Conservation (phyloP, 2,888 invertebrate genomes). For the Limnephilus auricula region DNA sequence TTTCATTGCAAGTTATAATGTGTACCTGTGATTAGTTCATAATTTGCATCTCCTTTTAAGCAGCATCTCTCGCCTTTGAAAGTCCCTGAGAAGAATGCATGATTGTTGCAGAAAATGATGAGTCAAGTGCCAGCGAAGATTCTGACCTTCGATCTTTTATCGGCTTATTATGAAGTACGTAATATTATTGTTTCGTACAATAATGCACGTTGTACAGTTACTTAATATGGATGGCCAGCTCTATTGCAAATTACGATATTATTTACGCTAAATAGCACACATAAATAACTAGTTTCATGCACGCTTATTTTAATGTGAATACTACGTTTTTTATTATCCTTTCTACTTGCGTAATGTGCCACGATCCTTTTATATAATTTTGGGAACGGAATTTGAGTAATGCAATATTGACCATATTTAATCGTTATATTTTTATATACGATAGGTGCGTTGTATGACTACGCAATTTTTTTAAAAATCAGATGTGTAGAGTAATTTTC, state of each 20-base stretch:
- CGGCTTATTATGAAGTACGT: slow-evolving; percentile 30
- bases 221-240: not conserved
- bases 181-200: slow-evolving; percentile 41
- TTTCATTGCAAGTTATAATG: not conserved
- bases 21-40: not conserved
- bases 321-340: not conserved
- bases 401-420: too few relatives aligned
- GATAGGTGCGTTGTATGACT: too few relatives aligned
- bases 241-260: slow-evolving; percentile 13
- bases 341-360: not conserved
- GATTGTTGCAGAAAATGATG: slow-evolving; percentile 5
- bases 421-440: too few relatives aligned
- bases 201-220: slow-evolving; percentile 33
- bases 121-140: not conserved
- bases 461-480: too few relatives aligned
- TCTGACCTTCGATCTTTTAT: slow-evolving; percentile 42
- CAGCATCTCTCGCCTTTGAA: not conserved
- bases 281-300: slow-evolving; percentile 9
- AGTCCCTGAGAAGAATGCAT: slow-evolving; percentile 14
- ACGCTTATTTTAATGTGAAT: slow-evolving; percentile 23
- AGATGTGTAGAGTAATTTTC: too few relatives aligned
- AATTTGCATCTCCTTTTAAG: not conserved
- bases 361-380: not conserved
- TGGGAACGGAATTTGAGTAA: too few relatives aligned
- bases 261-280: slow-evolving; percentile 32